These are phyloP conservation scores for Emydura subglobosa DNA, from an alignment of 2,113 vertebrate genomes.

Conservation along the genomic window DNA sequence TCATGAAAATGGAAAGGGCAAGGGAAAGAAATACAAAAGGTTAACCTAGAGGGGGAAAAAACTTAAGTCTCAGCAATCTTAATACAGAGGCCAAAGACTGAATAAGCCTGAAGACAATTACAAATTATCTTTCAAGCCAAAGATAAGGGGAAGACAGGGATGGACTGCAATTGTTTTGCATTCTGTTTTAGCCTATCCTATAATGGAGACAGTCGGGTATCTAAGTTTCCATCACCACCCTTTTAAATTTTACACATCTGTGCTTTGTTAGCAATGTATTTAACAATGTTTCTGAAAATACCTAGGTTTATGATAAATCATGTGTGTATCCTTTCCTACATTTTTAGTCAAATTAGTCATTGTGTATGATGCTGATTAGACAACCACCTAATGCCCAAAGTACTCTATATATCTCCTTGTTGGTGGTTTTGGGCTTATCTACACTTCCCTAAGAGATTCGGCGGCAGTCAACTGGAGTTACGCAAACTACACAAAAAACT, in stretches of 20 bases:
- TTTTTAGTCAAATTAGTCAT: not conserved
- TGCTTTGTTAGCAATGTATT: not conserved
- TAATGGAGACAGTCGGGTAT: not conserved
- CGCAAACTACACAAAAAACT: too few relatives aligned
- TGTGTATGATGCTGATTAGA: not conserved
- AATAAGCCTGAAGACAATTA: conserved; percentile 4
- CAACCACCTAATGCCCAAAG: not conserved
- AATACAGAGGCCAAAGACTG: conserved; percentile 9
- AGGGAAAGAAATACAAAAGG: not conserved
- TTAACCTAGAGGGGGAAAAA: not conserved
- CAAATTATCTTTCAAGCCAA: conserved; percentile 31
- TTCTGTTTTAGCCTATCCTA: not conserved
- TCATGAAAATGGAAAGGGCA: not conserved
- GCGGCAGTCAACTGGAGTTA: too few relatives aligned
- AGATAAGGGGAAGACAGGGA: not conserved
- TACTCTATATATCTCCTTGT: not conserved
- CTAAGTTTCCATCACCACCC: not conserved
- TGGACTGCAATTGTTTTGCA: not conserved
- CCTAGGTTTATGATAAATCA: not conserved
- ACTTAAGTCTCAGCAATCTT: not conserved
- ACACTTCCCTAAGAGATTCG: too few relatives aligned
- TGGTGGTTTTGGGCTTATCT: not conserved
- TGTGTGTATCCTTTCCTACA: not conserved
- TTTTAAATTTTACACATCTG: not conserved
- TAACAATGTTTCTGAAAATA: not conserved